Base-by-base conservation (phyloP, 2,888 invertebrate species). In the Neuroscelio doddi region DNA sequence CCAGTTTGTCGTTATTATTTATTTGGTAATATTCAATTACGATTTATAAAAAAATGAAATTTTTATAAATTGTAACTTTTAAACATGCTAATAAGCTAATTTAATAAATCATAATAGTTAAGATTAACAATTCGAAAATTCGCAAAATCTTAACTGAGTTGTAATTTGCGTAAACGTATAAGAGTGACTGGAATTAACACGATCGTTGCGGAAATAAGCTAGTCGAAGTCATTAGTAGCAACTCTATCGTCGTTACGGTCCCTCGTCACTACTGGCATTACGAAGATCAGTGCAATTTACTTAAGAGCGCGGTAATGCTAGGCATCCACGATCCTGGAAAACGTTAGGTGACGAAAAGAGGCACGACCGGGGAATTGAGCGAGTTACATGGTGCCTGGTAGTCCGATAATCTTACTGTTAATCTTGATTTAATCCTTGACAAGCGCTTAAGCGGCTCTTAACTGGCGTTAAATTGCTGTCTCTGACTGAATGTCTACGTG, bases 401-500 rank as follows among this genome's bases (percentile, higher is more conserved):
- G 72, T 75, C 73, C 72, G 69, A 72, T 78, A 81, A 81, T 81
- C 81, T 80, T 75, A 75, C 78, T 74, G 81, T 82, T 83, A 83
- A 83, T 83, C 83, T 83, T 81, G 80, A 82, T 82, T 82, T 81
- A 83, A 83, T 82, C 83, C 83, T 80, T 81, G 82, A 82, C 81
- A 82, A 82, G 82, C 81, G 79, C 82, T 82, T 81, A 78, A 82
- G 79, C 75, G 75, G 77, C 75, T 74, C 77, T 79, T 79, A 80
- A 82, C 80, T 77, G 76, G 79, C 77, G 78, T 76, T 79, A 80
- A 80, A 80, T 80, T 74, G 81, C 69, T 70, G 72, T 71, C 70
- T 72, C 71, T 71, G 71, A 72, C 69, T 70, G 59, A 64, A 53
- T 61, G 42, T 67, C 65, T 69, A 63, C 50, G 67, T 56, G 41